Percentiles rank a stretch among this genome's conserved stretches.
Evolutionary conservation across 2,113 vertebrate genomes (phyloP).

Genomic region (Pangasianodon hypophthalmus): DNA sequence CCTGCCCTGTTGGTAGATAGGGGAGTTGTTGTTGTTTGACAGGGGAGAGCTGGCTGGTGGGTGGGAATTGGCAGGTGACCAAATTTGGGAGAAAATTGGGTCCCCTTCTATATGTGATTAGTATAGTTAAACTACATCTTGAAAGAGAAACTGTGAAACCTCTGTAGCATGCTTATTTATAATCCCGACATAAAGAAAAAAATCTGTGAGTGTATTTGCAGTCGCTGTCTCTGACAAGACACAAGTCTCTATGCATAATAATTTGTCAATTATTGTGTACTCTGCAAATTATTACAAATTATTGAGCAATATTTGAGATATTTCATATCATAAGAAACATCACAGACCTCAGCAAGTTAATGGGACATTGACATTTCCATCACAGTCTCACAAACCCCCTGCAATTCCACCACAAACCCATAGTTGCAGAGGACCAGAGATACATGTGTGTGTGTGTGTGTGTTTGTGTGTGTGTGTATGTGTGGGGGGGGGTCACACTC

Average conservation of each 20-base stretch:
- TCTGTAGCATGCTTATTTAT: not conserved
- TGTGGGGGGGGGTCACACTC: not conserved
- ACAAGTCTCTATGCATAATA: not conserved
- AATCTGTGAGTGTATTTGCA: too few species aligned
- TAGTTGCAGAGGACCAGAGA: not conserved
- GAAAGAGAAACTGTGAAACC: not conserved
- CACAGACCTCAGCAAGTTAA: not conserved
- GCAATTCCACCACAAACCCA: not conserved
- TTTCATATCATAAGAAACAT: not conserved
- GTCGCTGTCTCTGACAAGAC: too few species aligned
- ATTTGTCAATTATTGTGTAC: not conserved
- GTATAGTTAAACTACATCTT: not conserved
- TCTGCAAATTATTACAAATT: not conserved
- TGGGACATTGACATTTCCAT: not conserved
- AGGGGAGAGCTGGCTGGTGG: not conserved
- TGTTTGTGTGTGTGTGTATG: not conserved
- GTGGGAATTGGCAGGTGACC: not conserved
- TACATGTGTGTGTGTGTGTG: not conserved
- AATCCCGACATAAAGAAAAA: not conserved
- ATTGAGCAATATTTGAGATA: not conserved
- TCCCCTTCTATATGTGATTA: not conserved
- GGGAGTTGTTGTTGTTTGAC: too few species aligned
- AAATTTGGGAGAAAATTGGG: not conserved
- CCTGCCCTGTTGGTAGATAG: not conserved
- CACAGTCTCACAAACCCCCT: not conserved